phyloP scores from a whole-genome alignment of 2,113 vertebrate species.

The Cololabis saira region DNA sequence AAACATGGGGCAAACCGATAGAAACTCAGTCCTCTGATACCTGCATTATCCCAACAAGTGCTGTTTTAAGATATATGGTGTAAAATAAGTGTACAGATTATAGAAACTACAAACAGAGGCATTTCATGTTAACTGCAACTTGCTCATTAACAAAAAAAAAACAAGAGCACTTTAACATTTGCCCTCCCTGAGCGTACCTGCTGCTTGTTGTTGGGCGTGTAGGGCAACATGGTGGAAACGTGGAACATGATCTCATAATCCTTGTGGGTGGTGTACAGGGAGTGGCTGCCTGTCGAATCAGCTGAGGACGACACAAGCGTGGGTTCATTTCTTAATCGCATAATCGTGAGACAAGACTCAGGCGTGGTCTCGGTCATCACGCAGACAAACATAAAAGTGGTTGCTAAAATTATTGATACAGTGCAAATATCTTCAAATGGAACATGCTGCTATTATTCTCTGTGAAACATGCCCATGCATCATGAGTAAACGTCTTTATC shows the following conservation, averaged over 20 bases:
- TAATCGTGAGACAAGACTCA: too few relatives aligned
- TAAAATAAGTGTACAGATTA: too few relatives aligned
- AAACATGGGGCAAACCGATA: too few relatives aligned
- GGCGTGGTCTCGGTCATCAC: too few relatives aligned
- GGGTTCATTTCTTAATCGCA: constrained; percentile 5
- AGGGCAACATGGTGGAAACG: constrained; percentile 90
- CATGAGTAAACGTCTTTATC: background rate
- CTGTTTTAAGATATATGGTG: too few relatives aligned
- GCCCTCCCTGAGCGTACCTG: constrained; percentile 84
- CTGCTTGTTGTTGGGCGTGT: constrained; percentile 98
- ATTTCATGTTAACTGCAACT: too few relatives aligned
- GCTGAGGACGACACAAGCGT: constrained; percentile 59
- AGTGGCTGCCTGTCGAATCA: constrained; percentile 82
- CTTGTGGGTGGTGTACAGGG: constrained; percentile 81
- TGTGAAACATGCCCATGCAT: background rate
- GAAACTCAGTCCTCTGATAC: too few relatives aligned
- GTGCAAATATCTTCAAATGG: background rate
- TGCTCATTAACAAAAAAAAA: too few relatives aligned
- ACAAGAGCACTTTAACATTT: too few relatives aligned
- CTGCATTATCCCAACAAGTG: too few relatives aligned
- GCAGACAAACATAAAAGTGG: background rate
- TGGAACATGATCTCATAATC: constrained; percentile 85
- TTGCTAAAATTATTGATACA: background rate
- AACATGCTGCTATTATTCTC: background rate
- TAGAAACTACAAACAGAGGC: too few relatives aligned